Percentiles rank a stretch among this genome's conserved stretches.
phyloP scores from a whole-genome alignment of 2,797 vertebrate genomes.

The Galagoides demidoff region DNA sequence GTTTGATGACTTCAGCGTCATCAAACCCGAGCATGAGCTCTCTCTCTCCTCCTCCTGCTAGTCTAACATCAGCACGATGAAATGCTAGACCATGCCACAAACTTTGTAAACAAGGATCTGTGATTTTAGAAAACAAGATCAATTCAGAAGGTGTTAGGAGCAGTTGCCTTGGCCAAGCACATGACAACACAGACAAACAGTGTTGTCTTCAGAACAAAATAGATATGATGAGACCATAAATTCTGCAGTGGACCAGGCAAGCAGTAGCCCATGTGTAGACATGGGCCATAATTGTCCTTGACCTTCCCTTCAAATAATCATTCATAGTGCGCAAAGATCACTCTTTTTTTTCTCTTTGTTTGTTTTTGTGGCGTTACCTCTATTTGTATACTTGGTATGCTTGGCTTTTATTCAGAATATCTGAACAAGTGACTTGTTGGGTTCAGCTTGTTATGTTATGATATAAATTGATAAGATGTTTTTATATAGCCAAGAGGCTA shows the following conservation, averaged over 20 bases:
- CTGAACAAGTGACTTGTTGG: background rate
- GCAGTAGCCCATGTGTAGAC: fast-evolving
- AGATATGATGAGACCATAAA: fast-evolving
- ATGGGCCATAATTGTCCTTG: background rate
- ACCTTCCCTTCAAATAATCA: background rate
- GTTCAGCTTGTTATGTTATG: background rate
- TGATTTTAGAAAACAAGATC: background rate
- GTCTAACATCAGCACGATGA: background rate
- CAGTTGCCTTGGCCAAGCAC: background rate
- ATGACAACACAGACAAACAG: background rate
- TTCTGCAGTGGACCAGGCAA: too few species aligned
- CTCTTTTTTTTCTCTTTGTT: background rate
- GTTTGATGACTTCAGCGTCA: background rate
- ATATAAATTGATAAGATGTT: background rate
- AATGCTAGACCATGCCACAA: too few species aligned
- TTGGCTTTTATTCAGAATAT: background rate
- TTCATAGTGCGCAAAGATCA: background rate
- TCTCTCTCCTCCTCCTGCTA: too few species aligned
- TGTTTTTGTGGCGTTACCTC: background rate
- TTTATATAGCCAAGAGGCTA: background rate
- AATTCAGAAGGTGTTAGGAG: background rate
- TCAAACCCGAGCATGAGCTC: background rate
- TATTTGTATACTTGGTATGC: background rate
- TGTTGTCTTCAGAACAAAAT: background rate
- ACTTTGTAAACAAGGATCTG: background rate